Base-by-base conservation (phyloP, 2,888 invertebrate genomes). In the Metopia argyrocephala region DNA sequence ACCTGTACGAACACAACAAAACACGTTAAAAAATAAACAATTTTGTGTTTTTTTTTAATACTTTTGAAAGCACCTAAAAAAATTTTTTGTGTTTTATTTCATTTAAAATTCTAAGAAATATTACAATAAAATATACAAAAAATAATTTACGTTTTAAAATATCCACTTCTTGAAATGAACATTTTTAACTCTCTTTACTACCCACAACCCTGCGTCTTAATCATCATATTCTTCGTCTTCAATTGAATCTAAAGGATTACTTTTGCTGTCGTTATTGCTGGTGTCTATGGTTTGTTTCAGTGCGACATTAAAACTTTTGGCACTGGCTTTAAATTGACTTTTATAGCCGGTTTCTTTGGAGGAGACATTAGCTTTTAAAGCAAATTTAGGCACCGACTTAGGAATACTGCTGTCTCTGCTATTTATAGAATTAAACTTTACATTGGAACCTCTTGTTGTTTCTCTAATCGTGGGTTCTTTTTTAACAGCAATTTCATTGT, bases 221-320 rank as follows among this genome's bases (percentile, higher is more conserved):
- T 81, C 81, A 46, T 78, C 74, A 46, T 81, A 81, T 38, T 81
- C 81, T 21, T 81, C 81, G 25, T 78, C 70, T 28, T 75, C 70
- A 28, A 54, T 62, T 21, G 38, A 23, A 62, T 74, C 81, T 25
- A 28, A 25, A 20, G 69, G 62, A 38, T 56, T 48, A 48, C 20
- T 52, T 28, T 61, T 61, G 50, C 50, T 65, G 50, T 52, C 27
- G 54, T 20, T 65, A 20, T 3, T n/a, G 48, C n/a, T 75, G n/a
- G n/a, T n/a, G n/a, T n/a, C n/a, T n/a, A n/a, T n/a, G n/a, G n/a
- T n/a, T n/a, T n/a, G n/a, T n/a, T n/a, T n/a, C n/a, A n/a, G 61
- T 52, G 31, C 70, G 12, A 78, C 70, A 46, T 75, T 75, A 45
- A 81, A 81, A 31, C 61, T 78, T 57, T 81, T 81, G 2, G 74